Evolutionary conservation across 2,113 vertebrate genomes (phyloP).

Genomic region (Periophthalmus modestus): DNA sequence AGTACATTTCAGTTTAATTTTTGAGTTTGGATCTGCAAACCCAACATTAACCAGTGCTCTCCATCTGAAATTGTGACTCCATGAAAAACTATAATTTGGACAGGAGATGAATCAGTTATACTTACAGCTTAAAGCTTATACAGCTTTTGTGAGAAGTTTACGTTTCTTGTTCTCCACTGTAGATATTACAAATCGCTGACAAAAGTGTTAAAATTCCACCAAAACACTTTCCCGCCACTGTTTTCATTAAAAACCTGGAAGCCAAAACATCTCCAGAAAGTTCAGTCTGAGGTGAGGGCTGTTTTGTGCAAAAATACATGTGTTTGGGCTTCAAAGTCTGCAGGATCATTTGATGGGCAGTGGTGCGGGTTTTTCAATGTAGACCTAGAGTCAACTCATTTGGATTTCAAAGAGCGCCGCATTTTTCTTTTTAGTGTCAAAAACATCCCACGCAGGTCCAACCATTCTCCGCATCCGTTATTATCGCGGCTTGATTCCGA

Average conservation of each 20-base stretch:
- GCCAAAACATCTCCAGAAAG: conserved; percentile 38
- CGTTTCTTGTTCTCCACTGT: not conserved
- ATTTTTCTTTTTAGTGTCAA: conserved; percentile 57
- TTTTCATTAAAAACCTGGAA: not conserved
- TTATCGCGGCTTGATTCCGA: conserved; percentile 28
- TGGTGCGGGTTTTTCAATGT: conserved; percentile 34
- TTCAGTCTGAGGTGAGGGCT: conserved; percentile 45
- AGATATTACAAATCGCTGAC: not conserved
- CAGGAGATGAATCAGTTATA: no score
- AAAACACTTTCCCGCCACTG: not conserved
- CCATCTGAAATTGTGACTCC: no score
- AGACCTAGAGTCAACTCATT: conserved; percentile 54
- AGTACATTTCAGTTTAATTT: no score
- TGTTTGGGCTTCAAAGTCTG: conserved; percentile 30
- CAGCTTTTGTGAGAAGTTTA: not conserved
- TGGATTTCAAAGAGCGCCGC: conserved; percentile 66
- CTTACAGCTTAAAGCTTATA: no score
- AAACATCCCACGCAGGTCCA: conserved; percentile 26
- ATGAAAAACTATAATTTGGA: no score
- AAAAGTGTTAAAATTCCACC: not conserved
- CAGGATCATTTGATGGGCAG: conserved; percentile 20
- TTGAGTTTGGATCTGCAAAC: no score
- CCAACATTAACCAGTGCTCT: no score
- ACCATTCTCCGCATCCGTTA: conserved; percentile 33
- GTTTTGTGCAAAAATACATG: conserved; percentile 25